These are phyloP conservation scores for Copidosoma aretas DNA, from an alignment of 2,888 invertebrate species.

Conservation along the genomic window DNA sequence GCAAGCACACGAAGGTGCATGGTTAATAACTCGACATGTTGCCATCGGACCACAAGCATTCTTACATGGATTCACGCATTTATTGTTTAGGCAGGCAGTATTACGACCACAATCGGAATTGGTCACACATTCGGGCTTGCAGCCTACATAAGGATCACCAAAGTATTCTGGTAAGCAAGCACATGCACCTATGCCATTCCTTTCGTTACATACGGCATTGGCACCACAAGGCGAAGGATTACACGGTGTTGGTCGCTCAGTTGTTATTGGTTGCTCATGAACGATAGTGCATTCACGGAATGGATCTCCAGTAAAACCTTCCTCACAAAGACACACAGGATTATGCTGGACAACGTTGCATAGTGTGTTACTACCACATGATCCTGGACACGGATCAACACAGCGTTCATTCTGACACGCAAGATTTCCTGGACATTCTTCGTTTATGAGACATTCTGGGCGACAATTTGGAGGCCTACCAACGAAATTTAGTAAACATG, in stretches of 20 bases:
- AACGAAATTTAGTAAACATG: slow-evolving; percentile 78
- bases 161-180: slow-evolving; percentile 81
- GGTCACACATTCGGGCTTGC: slow-evolving; percentile 84
- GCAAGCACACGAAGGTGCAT: slow-evolving; percentile 82
- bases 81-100: slow-evolving; percentile 82
- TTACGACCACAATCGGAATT: slow-evolving; percentile 81
- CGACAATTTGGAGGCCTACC: slow-evolving; percentile 86
- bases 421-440: slow-evolving; percentile 82
- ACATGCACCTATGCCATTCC: slow-evolving; percentile 84
- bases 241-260: slow-evolving; percentile 72
- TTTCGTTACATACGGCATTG: slow-evolving; percentile 83
- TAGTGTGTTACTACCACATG: slow-evolving; percentile 79
- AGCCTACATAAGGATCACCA: slow-evolving; percentile 87
- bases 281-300: slow-evolving; percentile 74
- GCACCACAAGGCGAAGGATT: slow-evolving; percentile 87
- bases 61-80: slow-evolving; percentile 84
- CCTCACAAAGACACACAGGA: slow-evolving; percentile 81
- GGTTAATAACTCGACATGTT: slow-evolving; percentile 81
- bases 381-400: slow-evolving; percentile 82
- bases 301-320: slow-evolving; percentile 84
- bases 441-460: slow-evolving; percentile 84
- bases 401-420: slow-evolving; percentile 86
- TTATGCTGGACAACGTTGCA: slow-evolving; percentile 85
- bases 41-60: slow-evolving; percentile 83
- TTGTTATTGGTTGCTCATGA: slow-evolving; percentile 63